phyloP scores from a whole-genome alignment of 92 coral and sea anemone species.

The Muricea muricata region DNA sequence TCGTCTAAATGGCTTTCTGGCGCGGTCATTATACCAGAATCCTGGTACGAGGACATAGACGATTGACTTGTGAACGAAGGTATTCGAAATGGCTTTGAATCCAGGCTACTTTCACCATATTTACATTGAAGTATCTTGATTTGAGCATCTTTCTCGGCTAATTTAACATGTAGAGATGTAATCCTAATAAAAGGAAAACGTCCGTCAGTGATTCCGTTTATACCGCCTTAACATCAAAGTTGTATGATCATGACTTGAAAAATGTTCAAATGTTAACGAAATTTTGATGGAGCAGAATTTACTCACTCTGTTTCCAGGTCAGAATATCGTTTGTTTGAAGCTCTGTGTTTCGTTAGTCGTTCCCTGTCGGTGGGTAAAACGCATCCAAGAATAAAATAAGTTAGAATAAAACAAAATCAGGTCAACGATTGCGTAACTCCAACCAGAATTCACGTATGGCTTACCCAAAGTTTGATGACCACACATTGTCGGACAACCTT shows the following conservation, averaged over 20 bases:
- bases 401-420: too few relatives aligned
- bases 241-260: too few relatives aligned
- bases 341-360: not conserved
- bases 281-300: too few relatives aligned
- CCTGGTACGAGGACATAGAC: slow-evolving; percentile 34
- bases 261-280: too few relatives aligned
- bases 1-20: slow-evolving; percentile 6
- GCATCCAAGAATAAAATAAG: not conserved
- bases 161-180: slow-evolving; percentile 68
- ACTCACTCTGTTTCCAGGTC: slow-evolving; percentile 44
- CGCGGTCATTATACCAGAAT: slow-evolving; percentile 38
- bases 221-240: too few relatives aligned
- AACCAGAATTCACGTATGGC: too few relatives aligned
- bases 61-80: slow-evolving; percentile 42
- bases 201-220: too few relatives aligned
- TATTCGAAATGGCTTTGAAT: not conserved
- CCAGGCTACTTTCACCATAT: slow-evolving; percentile 27
- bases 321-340: slow-evolving; percentile 25
- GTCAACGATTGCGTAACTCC: not conserved
- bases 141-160: slow-evolving; percentile 65
- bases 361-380: not conserved
- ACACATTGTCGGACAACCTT: not conserved
- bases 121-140: slow-evolving; percentile 46
- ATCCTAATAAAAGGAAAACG: slow-evolving; percentile 38
- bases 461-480: not conserved